Evolutionary conservation across 2,113 vertebrate species (phyloP).

Genomic region (Oncorhynchus mykiss): DNA sequence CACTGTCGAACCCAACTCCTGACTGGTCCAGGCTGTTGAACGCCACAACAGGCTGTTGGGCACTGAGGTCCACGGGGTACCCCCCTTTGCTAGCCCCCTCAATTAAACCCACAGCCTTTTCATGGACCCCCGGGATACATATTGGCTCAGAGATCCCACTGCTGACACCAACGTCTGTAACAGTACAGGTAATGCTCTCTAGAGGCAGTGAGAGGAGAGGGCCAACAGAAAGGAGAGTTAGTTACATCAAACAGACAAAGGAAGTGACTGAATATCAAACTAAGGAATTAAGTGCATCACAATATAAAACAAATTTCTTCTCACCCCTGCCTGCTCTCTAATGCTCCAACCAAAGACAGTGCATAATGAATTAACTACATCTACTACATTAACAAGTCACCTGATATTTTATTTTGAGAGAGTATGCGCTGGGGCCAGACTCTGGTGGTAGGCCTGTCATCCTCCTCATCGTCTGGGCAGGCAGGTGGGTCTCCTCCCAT

Average conservation of each 20-base stretch:
- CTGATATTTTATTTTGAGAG: slow-evolving; percentile 47
- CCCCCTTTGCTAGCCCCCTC: slow-evolving; percentile 65
- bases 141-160: slow-evolving; percentile 25
- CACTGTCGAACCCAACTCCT: slow-evolving; percentile 34
- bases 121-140: slow-evolving; percentile 10
- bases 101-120: slow-evolving; percentile 23
- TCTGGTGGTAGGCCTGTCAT: slow-evolving; percentile 44
- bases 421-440: slow-evolving; percentile 49
- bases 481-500: slow-evolving; percentile 67
- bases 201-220: background rate
- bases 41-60: slow-evolving; percentile 37
- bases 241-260: background rate
- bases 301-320: background rate
- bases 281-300: background rate
- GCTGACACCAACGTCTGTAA: slow-evolving; percentile 8
- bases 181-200: slow-evolving; percentile 37
- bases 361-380: background rate
- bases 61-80: slow-evolving; percentile 60
- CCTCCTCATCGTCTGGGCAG: slow-evolving; percentile 50
- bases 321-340: background rate
- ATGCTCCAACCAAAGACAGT: background rate
- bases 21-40: slow-evolving; percentile 36
- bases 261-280: background rate
- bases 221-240: background rate
- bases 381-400: slow-evolving; percentile 30